Base-by-base conservation (phyloP, 2,888 invertebrate species). In the Linnaemya vulpina region DNA sequence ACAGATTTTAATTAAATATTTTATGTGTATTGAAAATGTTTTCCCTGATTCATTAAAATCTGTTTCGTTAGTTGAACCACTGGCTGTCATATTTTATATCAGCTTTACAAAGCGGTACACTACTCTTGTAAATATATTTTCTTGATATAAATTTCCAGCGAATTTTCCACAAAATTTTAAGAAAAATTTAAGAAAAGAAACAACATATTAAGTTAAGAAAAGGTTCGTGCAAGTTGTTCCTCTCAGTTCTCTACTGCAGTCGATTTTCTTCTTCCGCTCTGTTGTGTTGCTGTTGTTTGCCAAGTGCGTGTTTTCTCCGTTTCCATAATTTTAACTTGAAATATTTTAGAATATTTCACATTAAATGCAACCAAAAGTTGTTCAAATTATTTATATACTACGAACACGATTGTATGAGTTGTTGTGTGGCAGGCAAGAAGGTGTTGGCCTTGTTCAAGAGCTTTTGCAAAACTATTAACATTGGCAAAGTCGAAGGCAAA, bases 121-220 rank as follows among this genome's bases (percentile, higher is more conserved):
- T n/a, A n/a, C n/a, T n/a, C n/a, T 30, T 5, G 30, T 30, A 30
- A 30, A 30, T 30, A 30, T 30, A 30, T 30, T 30, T 5, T 30
- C 30, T 3, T 30, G 5, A 30, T 30, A 30, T 2, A 30, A 5
- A 30, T 30, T 2, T 30, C 30, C 2, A 20, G 30, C 43, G 11
- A 43, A 5, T 40, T 25, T 68, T 20, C 9, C 30, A 7, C 11
- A 62, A 22, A 49, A 60, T 25, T 22, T 4, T 11, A 46, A 38
- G 11, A n/a, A 62, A 22, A 49, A 60, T 25, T 22, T 4, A 15
- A 46, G 22, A 75, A 71, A 76, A 55, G 7, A 35, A 83, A 75
- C 63, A 79, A 83, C n/a, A n/a, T n/a, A 83, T 79, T 75, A 83
- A 79, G 79, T 83, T 83, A 65, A 75, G 70, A 83, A 83, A 79